Percentiles rank a stretch among this genome's conserved stretches.
Evolutionary conservation across 2,888 invertebrate species (phyloP).

Genomic region (Sarcophaga subvicina): DNA sequence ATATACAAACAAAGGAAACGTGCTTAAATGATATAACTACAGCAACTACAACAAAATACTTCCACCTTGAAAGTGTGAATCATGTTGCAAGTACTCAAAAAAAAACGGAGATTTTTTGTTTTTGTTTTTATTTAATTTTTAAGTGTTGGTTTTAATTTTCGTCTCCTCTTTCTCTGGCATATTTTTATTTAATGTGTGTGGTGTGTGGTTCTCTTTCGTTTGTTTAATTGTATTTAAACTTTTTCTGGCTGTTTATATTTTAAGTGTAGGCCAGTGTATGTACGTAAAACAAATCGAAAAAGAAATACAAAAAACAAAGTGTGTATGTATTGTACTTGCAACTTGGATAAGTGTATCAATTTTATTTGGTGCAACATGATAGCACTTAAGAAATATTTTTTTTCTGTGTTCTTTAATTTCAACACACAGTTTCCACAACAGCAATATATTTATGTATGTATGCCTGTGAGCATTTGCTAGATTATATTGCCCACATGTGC

Average conservation of each 20-base stretch:
- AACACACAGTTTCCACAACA: no score
- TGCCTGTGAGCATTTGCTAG: no score
- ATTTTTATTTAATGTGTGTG: not conserved
- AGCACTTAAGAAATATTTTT: slow-evolving; percentile 24
- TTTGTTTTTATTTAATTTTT: not conserved
- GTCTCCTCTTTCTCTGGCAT: not conserved
- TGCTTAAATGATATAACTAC: not conserved
- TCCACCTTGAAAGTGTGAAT: not conserved
- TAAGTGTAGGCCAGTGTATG: not conserved
- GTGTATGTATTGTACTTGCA: not conserved
- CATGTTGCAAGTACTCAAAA: not conserved
- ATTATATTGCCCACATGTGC: no score
- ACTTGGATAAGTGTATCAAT: slow-evolving; percentile 30
- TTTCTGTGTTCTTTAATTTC: not conserved
- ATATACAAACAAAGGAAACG: not conserved
- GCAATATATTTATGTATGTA: not conserved
- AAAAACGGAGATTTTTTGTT: not conserved
- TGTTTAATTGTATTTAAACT: not conserved
- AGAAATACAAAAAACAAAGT: not conserved
- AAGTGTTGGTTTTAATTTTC: not conserved
- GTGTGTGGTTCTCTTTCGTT: not conserved
- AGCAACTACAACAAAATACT: not conserved
- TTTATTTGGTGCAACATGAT: slow-evolving; percentile 41
- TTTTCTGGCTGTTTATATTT: not conserved
- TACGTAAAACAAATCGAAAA: not conserved